Evolutionary conservation across 2,113 vertebrate genomes (phyloP).

Genomic region (Lagopus leucura): DNA sequence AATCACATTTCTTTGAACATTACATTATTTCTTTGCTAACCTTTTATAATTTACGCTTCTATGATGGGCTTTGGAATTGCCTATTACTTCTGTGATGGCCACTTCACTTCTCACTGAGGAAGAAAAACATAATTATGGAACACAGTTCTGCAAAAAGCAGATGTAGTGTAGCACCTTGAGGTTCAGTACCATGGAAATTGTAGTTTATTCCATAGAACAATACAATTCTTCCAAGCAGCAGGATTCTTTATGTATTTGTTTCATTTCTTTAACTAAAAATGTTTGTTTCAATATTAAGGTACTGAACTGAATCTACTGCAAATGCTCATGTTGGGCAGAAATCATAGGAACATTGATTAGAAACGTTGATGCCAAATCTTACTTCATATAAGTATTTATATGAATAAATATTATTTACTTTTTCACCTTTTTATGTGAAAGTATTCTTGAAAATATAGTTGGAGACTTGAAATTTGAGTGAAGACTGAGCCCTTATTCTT

Average conservation of each 20-base stretch:
- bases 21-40: not conserved
- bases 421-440: not conserved
- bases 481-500: not conserved
- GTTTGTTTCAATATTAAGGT: not conserved
- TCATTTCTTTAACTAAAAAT: not conserved
- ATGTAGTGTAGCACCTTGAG: not conserved
- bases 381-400: not conserved
- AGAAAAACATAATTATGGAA: not conserved
- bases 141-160: not conserved
- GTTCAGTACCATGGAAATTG: not conserved
- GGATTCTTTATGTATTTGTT: not conserved
- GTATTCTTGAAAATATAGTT: not conserved
- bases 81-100: not conserved
- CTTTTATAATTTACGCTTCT: not conserved
- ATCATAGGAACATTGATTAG: not conserved
- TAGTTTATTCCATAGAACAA: not conserved
- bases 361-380: not conserved
- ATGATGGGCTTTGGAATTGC: not conserved
- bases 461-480: not conserved
- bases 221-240: not conserved
- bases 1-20: not conserved
- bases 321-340: not conserved
- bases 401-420: too few relatives aligned
- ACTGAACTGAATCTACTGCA: not conserved
- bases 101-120: not conserved